Evolutionary conservation across 2,888 invertebrate genomes (phyloP).

Genomic region (Tetrapedia diversipes): DNA sequence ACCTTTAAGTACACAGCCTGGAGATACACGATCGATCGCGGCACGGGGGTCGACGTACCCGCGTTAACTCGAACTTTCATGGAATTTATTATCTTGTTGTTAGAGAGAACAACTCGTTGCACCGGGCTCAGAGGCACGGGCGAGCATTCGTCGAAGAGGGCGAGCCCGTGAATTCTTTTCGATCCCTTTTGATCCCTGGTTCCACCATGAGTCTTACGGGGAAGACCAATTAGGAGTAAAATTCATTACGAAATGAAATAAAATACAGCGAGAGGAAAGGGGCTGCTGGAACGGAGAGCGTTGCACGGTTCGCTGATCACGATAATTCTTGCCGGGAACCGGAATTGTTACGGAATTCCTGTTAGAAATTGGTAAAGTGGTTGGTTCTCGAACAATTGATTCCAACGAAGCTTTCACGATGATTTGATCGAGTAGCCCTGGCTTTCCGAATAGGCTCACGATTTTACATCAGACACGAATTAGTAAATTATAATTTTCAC

Average conservation of each 20-base stretch:
- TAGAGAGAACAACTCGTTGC: slow-evolving; percentile 10
- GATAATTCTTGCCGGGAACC: slow-evolving; percentile 1
- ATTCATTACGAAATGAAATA: slow-evolving; percentile 32
- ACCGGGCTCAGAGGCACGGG: not conserved
- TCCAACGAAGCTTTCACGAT: no score
- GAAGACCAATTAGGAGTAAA: slow-evolving; percentile 47
- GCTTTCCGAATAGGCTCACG: no score
- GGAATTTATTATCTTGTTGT: slow-evolving; percentile 51
- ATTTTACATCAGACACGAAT: no score
- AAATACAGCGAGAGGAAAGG: no score
- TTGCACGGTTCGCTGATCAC: not conserved
- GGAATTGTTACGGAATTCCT: not conserved
- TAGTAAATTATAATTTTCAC: no score
- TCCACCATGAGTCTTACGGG: no score
- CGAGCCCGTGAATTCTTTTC: no score
- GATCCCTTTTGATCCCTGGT: no score
- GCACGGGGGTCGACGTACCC: slow-evolving; percentile 59
- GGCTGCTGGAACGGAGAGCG: no score
- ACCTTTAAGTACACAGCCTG: slow-evolving; percentile 33
- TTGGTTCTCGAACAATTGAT: no score
- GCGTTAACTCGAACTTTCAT: slow-evolving; percentile 56
- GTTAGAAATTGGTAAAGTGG: not conserved
- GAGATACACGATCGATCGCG: slow-evolving; percentile 56
- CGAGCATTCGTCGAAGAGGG: not conserved
- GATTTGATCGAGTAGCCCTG: no score